Evolutionary conservation across 2,888 invertebrate genomes (phyloP).

Genomic region (Asteroscopus sphinx): DNA sequence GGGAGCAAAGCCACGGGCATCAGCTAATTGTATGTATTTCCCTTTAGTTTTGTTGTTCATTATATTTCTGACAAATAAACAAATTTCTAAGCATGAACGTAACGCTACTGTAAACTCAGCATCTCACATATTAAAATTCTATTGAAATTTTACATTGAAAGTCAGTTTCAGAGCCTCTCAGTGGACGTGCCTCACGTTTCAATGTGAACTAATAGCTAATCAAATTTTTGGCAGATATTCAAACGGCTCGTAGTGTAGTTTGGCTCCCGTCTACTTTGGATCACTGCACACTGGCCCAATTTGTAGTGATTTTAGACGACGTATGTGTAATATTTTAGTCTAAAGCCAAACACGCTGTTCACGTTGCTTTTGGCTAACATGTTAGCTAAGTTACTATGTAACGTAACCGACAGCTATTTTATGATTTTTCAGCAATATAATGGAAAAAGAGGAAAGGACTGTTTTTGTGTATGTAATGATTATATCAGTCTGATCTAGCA

Average conservation of each 20-base stretch:
- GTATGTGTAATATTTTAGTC: slow-evolving; percentile 39
- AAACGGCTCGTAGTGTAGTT: slow-evolving; percentile 41
- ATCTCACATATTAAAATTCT: background rate
- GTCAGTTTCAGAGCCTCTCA: background rate
- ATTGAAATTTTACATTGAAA: slow-evolving; percentile 4
- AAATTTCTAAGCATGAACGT: background rate
- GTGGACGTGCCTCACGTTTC: slow-evolving; percentile 17
- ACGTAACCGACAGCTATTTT: background rate
- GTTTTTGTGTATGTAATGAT: too few relatives aligned
- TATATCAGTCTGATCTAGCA: too few relatives aligned
- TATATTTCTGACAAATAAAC: too few relatives aligned
- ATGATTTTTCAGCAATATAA: too few relatives aligned
- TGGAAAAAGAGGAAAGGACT: background rate
- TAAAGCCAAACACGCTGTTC: slow-evolving; percentile 7
- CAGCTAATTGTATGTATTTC: too few relatives aligned
- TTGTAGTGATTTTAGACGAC: slow-evolving; percentile 46
- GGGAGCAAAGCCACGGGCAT: too few relatives aligned
- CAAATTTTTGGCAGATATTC: slow-evolving; percentile 53
- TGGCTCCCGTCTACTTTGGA: slow-evolving; percentile 48
- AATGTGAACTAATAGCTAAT: slow-evolving; percentile 48
- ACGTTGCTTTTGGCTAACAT: slow-evolving; percentile 3
- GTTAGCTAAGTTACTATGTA: background rate
- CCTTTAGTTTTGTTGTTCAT: too few relatives aligned
- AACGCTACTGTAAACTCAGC: background rate
- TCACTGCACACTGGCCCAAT: slow-evolving; percentile 45